Evolutionary conservation across 2,888 invertebrate species (phyloP), one percentile per base, ranked within the genome.

Genomic region (Campoletis raptor): DNA sequence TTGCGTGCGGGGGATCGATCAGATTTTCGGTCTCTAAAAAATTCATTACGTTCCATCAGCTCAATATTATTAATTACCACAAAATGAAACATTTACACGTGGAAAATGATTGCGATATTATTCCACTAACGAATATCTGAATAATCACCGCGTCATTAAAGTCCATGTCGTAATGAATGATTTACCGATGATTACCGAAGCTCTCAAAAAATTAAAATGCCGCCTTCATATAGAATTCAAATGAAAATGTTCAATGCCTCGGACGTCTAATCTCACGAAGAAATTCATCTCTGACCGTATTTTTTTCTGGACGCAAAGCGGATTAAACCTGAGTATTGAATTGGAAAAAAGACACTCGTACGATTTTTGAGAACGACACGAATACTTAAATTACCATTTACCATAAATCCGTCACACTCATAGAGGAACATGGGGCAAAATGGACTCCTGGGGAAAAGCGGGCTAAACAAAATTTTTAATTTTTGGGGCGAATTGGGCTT

Each of bases 301-400:
- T 70, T 77, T 76, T 15, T 36, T 78, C 66, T 18, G 48, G 24
- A 64, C 52, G 18, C 37, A 52, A 40, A 83, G 77, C 64, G 77
- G 77, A 83, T 83, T 78, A 64, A 48, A 40, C 48, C 18, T 48
- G 9, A 42, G 30, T 30, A 61, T 64, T 64, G 10, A 30, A 66
- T n/a, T 77, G 15, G 48, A 66, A 70, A 48, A 66, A 70, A 48
- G 52, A 42, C 61, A 72, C 24, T 18, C n/a, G 30, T 3, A 10
- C 8, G 24, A 18, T 40, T 18, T 77, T 83, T 83, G 52, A 40
- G 18, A 64, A 70, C 66, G 64, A 77, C 45, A 48, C 9, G n/a
- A n/a, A 40, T 10, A 54, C n/a, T 54, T 36, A 37, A 18, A 54
- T 54, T 40, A 15, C 21, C 57, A 57, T 74, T 24, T 30, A 42